Evolutionary conservation across 2,888 invertebrate genomes (phyloP).

Genomic region (Noctua janthina): DNA sequence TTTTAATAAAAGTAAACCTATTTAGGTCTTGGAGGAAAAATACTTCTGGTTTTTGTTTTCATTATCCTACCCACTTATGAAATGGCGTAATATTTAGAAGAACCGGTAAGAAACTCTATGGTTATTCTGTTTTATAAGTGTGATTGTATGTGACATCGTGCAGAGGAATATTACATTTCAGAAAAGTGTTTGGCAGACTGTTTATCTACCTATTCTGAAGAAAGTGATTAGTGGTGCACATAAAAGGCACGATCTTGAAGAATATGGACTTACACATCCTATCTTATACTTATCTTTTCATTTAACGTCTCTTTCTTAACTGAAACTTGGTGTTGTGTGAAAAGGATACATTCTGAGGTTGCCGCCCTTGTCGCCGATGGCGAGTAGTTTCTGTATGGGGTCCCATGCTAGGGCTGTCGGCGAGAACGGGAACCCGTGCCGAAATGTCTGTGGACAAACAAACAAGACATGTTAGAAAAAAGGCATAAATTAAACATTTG

Average conservation of each 20-base stretch:
- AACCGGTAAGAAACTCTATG: background rate
- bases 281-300: background rate
- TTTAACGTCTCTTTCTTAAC: background rate
- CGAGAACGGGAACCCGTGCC: slow-evolving; percentile 99
- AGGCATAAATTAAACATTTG: background rate
- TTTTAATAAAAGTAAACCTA: background rate
- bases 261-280: background rate
- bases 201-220: background rate
- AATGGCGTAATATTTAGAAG: background rate
- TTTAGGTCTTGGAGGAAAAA: background rate
- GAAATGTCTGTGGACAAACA: slow-evolving; percentile 95
- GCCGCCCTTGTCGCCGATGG: slow-evolving; percentile 98
- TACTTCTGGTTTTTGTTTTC: background rate
- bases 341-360: slow-evolving; percentile 99
- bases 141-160: background rate
- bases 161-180: background rate
- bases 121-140: background rate
- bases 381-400: slow-evolving; percentile 98
- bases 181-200: background rate
- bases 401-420: slow-evolving; percentile 99
- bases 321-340: slow-evolving; percentile 55
- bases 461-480: slow-evolving; percentile 30
- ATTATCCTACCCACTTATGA: background rate
- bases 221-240: background rate
- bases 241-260: background rate